These are phyloP conservation scores for Pitangus sulphuratus DNA, from an alignment of 2,797 vertebrate species.

Conservation along the genomic window DNA sequence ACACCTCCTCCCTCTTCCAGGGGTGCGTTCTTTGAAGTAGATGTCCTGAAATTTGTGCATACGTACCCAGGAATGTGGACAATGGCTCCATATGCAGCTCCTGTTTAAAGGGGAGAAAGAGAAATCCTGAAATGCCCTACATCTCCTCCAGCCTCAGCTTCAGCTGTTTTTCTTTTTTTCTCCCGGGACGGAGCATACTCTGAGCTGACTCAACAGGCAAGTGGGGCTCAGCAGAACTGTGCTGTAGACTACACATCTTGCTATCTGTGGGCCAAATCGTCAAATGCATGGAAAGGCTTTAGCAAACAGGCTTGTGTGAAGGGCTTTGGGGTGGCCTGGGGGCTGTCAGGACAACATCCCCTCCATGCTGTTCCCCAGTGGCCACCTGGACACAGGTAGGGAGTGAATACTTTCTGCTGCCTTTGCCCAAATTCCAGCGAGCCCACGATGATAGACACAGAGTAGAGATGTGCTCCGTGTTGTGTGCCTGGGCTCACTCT, in stretches of 20 bases:
- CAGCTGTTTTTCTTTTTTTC: neutral
- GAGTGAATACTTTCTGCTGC: neutral
- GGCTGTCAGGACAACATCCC: neutral
- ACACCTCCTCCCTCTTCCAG: neutral
- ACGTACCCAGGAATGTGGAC: neutral
- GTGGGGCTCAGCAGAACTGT: neutral
- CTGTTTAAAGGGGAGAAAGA: neutral
- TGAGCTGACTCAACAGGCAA: neutral
- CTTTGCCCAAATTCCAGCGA: neutral
- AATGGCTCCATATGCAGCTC: neutral
- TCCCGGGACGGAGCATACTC: neutral
- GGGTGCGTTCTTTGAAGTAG: neutral
- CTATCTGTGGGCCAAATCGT: neutral
- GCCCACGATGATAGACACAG: neutral
- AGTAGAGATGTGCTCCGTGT: neutral
- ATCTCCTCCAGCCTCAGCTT: neutral
- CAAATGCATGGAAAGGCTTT: neutral
- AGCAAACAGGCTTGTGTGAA: neutral
- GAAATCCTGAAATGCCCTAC: neutral
- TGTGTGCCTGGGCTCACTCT: neutral
- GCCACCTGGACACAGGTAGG: accelerated
- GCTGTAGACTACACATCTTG: neutral
- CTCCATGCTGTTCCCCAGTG: accelerated
- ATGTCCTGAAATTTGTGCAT: neutral
- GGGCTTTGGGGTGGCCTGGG: neutral